Base-by-base conservation (phyloP, 1,140 invertebrate species). In the Eufriesea mexicana region DNA sequence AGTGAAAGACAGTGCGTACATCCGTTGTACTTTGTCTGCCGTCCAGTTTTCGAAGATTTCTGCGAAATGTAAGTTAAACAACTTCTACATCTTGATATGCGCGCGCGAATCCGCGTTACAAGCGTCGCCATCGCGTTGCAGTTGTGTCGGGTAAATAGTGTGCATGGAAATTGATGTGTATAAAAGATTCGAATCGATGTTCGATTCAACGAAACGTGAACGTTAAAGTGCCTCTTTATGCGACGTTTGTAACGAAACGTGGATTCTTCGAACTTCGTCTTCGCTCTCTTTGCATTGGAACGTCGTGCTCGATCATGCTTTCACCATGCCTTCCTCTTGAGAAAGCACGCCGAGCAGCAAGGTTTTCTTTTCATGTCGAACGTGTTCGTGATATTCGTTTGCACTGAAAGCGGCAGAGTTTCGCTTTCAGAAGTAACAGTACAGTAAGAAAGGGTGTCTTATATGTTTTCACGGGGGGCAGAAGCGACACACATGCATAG, bases 271-370 rank as follows among this genome's bases (percentile, higher is more conserved):
- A 9, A 10, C 1, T 25, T 25, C 2, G 47, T 62, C n/a, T 28
- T 51, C 59, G 47, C 12, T n/a, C 20, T 77, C 28, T 35, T 78
- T n/a, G 18, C 18, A 10, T 74, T 55, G 42, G 42, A 54, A 73
- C 49, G 23, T 51, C n/a, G 49, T 18, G 45, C 35, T 57, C n/a
- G n/a, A 8, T 25, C 71, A 67, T 76, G 82, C 86, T 87, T 87
- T 87, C 86, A 87, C 86, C 85, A 20, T 73, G 67, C 77, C 66
- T 81, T 73, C 62, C 61, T 67, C 62, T 51, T 67, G 71, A 78
- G 85, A 80, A 83, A 86, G 70, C 75, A 54, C 16, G 10, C 25
- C 42, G 35, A 57, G 16, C 70, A 7, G 4, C 28, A 35, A 35
- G 5, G 14, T 75, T 71, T 64, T 62, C 59, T 54, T 81, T 66